Evolutionary conservation across 2,888 invertebrate genomes (phyloP).

Genomic region (Rhagophthalmus giganteus): DNA sequence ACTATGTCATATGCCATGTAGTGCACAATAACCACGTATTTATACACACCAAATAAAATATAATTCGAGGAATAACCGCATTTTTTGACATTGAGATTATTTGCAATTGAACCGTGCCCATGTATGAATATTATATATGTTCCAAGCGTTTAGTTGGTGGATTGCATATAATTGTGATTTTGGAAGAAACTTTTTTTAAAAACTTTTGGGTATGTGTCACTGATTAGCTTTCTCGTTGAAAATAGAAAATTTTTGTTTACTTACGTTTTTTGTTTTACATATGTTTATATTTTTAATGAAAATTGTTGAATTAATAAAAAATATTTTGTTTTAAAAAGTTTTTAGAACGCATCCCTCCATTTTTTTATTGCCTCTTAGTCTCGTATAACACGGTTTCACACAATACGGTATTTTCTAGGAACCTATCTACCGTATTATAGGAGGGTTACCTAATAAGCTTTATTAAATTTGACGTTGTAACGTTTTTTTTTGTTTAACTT

Average conservation of each 20-base stretch:
- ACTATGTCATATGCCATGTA: too few species aligned
- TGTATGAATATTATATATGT: too few species aligned
- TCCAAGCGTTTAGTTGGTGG: too few species aligned
- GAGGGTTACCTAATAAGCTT: not conserved
- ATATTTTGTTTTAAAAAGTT: not conserved
- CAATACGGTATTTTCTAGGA: not conserved
- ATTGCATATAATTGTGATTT: too few species aligned
- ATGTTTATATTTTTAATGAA: not conserved
- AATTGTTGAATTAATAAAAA: not conserved
- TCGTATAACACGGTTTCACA: not conserved
- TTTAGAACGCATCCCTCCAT: not conserved
- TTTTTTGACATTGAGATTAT: too few species aligned
- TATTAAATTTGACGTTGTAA: not conserved
- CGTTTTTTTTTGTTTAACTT: not conserved
- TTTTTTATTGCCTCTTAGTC: not conserved
- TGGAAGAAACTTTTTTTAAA: too few species aligned
- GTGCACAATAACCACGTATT: too few species aligned
- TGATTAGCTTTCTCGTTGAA: too few species aligned
- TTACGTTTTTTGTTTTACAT: not conserved
- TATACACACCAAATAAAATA: too few species aligned
- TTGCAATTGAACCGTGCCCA: too few species aligned
- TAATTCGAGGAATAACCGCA: too few species aligned
- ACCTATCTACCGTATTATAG: not conserved
- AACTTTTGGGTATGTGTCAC: not conserved
- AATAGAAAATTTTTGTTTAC: not conserved